These are phyloP conservation scores for Acleris laterana DNA, from an alignment of 2,888 invertebrate genomes.

Conservation along the genomic window DNA sequence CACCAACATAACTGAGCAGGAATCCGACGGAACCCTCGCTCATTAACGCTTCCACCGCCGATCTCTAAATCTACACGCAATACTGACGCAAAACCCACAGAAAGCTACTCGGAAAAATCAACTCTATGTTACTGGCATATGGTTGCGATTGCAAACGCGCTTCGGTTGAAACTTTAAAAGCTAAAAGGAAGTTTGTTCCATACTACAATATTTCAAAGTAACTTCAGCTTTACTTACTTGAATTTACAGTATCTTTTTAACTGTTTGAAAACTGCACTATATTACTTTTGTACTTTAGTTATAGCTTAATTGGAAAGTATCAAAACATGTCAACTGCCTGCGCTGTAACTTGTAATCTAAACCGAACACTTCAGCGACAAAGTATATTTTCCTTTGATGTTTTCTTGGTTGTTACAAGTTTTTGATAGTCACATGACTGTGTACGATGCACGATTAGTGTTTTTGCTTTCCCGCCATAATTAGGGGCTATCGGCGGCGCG, in stretches of 20 bases:
- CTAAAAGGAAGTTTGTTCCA: neutral
- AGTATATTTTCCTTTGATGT: neutral
- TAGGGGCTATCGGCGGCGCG: constrained; percentile 81
- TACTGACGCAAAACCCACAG: constrained; percentile 50
- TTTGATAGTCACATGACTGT: constrained; percentile 37
- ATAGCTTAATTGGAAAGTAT: constrained; percentile 18
- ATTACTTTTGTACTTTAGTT: constrained; percentile 3
- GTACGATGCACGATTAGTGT: constrained; percentile 80
- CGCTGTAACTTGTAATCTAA: neutral
- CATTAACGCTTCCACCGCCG: constrained; percentile 78
- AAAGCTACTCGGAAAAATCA: constrained; percentile 35
- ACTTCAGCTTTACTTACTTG: neutral
- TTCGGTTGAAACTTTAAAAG: neutral
- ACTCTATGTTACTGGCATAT: constrained; percentile 23
- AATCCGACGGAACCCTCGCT: constrained; percentile 75
- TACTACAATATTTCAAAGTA: neutral
- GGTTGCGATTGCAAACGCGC: constrained; percentile 8
- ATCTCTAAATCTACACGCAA: constrained; percentile 46
- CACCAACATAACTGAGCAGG: constrained; percentile 72
- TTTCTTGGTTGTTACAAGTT: neutral
- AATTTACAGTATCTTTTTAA: neutral
- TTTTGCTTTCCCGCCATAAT: constrained; percentile 79
- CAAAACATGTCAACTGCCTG: neutral
- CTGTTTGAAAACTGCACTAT: neutral
- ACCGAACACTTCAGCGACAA: neutral